phyloP scores from a whole-genome alignment of 2,888 invertebrate genomes.

The Pterostichus madidus region DNA sequence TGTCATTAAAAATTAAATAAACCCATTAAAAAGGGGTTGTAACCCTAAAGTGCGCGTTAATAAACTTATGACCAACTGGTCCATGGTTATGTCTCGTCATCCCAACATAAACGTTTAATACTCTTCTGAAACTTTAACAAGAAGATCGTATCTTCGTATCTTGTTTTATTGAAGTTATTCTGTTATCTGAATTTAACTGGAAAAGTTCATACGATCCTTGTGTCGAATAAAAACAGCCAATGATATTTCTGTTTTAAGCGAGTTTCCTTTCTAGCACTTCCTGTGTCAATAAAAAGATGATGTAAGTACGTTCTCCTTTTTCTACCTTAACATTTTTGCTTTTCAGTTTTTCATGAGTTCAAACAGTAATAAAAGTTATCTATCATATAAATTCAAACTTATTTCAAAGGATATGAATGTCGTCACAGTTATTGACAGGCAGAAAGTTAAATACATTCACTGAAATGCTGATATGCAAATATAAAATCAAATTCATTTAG shows the following conservation, averaged over 20 bases:
- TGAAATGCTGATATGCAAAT: not conserved
- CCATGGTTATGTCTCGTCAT: conserved; percentile 20
- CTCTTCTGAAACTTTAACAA: conserved; percentile 63
- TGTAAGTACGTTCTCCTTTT: conserved; percentile 16
- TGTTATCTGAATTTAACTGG: conserved; percentile 56
- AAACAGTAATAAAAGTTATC: conserved; percentile 44
- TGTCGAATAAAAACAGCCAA: conserved; percentile 18
- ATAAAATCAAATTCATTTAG: conserved; percentile 34
- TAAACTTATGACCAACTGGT: conserved; percentile 27
- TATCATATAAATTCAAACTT: not conserved
- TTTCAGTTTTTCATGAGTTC: not conserved
- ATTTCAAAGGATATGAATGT: conserved; percentile 18
- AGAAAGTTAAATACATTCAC: conserved; percentile 26
- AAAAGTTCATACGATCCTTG: conserved; percentile 40
- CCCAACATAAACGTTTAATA: conserved; percentile 62
- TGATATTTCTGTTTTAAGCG: conserved; percentile 26
- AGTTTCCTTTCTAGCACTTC: conserved; percentile 46
- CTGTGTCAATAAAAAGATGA: conserved; percentile 49
- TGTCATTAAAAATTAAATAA: conserved; percentile 35
- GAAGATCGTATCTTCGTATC: conserved; percentile 52
- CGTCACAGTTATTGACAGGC: conserved; percentile 26
- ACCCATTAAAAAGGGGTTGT: conserved; percentile 35
- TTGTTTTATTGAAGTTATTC: conserved; percentile 56
- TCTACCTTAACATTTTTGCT: not conserved
- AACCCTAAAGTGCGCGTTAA: conserved; percentile 33